phyloP scores from a whole-genome alignment of 2,113 vertebrate genomes.

The Odontesthes bonariensis region DNA sequence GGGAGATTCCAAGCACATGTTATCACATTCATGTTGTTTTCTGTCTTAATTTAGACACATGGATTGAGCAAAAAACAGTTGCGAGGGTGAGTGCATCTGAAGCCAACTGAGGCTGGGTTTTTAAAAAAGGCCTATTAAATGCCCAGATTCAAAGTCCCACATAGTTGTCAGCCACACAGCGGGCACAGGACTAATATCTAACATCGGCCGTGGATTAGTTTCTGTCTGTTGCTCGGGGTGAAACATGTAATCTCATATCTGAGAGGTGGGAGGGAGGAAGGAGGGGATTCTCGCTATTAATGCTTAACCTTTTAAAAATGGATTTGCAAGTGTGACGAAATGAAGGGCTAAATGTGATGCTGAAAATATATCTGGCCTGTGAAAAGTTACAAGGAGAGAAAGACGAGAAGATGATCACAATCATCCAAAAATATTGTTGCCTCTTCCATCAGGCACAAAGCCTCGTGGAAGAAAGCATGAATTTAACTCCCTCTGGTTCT shows the following conservation, averaged over 20 bases:
- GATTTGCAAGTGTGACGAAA: constrained; percentile 78
- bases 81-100: constrained; percentile 17
- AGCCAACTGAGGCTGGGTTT: constrained; percentile 32
- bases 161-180: constrained; percentile 58
- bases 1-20: not conserved
- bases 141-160: constrained; percentile 62
- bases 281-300: constrained; percentile 74
- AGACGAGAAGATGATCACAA: constrained; percentile 40
- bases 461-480: constrained; percentile 25
- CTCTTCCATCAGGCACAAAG: constrained; percentile 42
- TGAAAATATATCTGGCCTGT: constrained; percentile 46
- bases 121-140: constrained; percentile 64
- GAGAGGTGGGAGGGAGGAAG: constrained; percentile 58
- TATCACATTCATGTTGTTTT: not conserved
- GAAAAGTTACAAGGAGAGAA: constrained; percentile 34
- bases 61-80: constrained; percentile 12
- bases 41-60: constrained; percentile 13
- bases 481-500: constrained; percentile 28
- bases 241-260: constrained; percentile 79
- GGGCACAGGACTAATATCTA: constrained; percentile 45
- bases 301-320: constrained; percentile 79
- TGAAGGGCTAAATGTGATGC: constrained; percentile 63
- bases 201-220: constrained; percentile 71
- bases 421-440: no score
- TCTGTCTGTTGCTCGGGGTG: constrained; percentile 77